phyloP scores from a whole-genome alignment of 2,113 vertebrate genomes.

The Cacatua alba region DNA sequence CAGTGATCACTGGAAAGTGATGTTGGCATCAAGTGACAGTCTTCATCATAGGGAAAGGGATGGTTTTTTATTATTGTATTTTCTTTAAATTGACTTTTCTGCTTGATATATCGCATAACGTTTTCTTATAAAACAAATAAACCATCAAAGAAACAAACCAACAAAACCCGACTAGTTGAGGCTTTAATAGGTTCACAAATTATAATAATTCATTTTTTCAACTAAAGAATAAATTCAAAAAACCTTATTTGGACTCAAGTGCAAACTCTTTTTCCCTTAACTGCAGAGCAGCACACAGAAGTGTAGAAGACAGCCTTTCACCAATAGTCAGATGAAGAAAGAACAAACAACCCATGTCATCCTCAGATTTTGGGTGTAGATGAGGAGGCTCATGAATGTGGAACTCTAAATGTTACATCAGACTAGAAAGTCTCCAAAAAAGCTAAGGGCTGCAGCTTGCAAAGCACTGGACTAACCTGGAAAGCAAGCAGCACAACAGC shows the following conservation, averaged over 20 bases:
- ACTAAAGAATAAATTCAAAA: neutral
- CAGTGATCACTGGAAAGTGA: neutral
- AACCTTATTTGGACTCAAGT: neutral
- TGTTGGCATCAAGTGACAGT: neutral
- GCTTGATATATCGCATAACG: neutral
- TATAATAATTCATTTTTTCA: neutral
- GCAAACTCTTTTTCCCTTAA: neutral
- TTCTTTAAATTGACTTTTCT: neutral
- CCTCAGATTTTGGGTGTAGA: too few species aligned
- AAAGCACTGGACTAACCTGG: too few species aligned
- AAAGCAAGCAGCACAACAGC: too few species aligned
- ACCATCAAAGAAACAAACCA: neutral
- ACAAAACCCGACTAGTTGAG: neutral
- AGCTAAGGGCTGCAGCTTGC: too few species aligned
- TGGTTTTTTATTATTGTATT: neutral
- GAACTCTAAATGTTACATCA: too few species aligned
- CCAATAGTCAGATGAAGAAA: neutral
- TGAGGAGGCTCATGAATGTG: too few species aligned
- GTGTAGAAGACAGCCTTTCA: neutral
- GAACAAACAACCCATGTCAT: neutral
- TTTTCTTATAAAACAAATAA: neutral
- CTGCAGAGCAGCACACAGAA: neutral
- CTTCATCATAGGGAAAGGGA: neutral
- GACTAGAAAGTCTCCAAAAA: too few species aligned
- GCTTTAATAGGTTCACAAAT: neutral